A percentile compares a stretch with the other conserved stretches of the same genome.
Evolutionary conservation across 1,140 invertebrate genomes (phyloP).

Genomic region (Lordiphosa stackelbergi): DNA sequence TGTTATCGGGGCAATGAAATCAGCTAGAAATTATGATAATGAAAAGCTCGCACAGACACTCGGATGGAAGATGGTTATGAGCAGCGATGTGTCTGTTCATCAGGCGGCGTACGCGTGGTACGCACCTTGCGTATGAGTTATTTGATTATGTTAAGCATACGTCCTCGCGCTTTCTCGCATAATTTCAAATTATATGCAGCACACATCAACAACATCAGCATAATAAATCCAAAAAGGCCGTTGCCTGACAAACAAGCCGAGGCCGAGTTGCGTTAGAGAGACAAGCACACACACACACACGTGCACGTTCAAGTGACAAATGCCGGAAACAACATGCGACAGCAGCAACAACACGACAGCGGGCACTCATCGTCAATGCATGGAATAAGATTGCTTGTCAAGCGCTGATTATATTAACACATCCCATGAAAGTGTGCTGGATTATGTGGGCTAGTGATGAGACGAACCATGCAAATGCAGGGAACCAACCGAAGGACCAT

Average conservation of each 20-base stretch:
- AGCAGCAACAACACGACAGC: slow-evolving; percentile 27
- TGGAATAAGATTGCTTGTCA: slow-evolving; percentile 66
- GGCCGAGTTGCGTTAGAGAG: slow-evolving; percentile 23
- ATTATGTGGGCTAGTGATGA: neutral
- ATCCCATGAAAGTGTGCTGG: slow-evolving; percentile 35
- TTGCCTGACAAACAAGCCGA: slow-evolving; percentile 59
- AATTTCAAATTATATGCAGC: slow-evolving; percentile 71
- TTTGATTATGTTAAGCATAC: slow-evolving; percentile 74
- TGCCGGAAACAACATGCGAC: slow-evolving; percentile 59
- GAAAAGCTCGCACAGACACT: slow-evolving; percentile 38
- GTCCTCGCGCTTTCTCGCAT: slow-evolving; percentile 49
- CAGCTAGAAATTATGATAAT: slow-evolving; percentile 74
- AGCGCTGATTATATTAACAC: slow-evolving; percentile 70
- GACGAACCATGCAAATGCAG: no score
- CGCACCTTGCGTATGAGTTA: slow-evolving; percentile 59
- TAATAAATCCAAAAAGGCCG: slow-evolving; percentile 65
- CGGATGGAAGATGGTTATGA: slow-evolving; percentile 30
- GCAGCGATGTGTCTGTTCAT: slow-evolving; percentile 29
- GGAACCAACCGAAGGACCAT: no score
- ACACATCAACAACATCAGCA: slow-evolving; percentile 55
- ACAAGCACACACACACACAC: slow-evolving; percentile 4
- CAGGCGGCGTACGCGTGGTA: slow-evolving; percentile 11
- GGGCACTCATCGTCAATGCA: slow-evolving; percentile 55
- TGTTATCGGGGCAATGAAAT: slow-evolving; percentile 51
- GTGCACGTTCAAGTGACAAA: slow-evolving; percentile 45